Conservation (phyloP, 37 sponge, comb jelly and placozoan genomes). For the Haliclona indistincta region DNA sequence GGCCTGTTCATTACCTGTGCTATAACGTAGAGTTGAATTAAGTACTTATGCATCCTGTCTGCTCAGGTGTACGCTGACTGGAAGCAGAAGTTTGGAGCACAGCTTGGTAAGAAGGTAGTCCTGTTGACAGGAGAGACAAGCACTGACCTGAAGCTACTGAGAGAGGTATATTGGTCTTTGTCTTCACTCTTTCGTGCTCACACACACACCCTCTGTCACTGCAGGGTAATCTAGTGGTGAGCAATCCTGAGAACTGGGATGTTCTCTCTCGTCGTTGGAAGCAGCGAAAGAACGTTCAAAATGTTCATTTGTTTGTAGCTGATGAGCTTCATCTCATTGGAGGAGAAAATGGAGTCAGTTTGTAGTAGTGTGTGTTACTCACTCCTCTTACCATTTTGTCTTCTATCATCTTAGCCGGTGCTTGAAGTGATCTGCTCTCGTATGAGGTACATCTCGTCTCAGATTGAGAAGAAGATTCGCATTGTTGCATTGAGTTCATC, state of each 20-base stretch:
- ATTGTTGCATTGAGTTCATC: slow-evolving; percentile 94
- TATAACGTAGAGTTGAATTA: not conserved
- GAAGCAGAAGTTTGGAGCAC: slow-evolving; percentile 82
- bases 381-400: slow-evolving; percentile 2
- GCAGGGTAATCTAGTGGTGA: slow-evolving; percentile 88
- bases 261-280: slow-evolving; percentile 98
- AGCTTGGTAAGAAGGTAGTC: slow-evolving; percentile 84
- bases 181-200: not conserved
- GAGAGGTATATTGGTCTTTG: slow-evolving; percentile 51
- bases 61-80: slow-evolving; percentile 86
- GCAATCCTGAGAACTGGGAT: slow-evolving; percentile 98
- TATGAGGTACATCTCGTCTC: slow-evolving; percentile 97
- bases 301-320: slow-evolving; percentile 89
- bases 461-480: slow-evolving; percentile 89
- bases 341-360: slow-evolving; percentile 89
- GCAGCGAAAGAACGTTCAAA: slow-evolving; percentile 97
- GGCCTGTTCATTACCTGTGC: too few species aligned
- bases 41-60: not conserved
- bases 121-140: slow-evolving; percentile 97
- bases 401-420: slow-evolving; percentile 54
- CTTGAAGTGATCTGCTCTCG: slow-evolving; percentile 95
- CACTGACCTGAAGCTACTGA: slow-evolving; percentile 84
- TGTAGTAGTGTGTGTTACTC: not conserved
- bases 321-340: slow-evolving; percentile 98
- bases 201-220: not conserved